Base-by-base conservation (phyloP, 2,888 invertebrate species). In the Thecocarcelia acutangulata region DNA sequence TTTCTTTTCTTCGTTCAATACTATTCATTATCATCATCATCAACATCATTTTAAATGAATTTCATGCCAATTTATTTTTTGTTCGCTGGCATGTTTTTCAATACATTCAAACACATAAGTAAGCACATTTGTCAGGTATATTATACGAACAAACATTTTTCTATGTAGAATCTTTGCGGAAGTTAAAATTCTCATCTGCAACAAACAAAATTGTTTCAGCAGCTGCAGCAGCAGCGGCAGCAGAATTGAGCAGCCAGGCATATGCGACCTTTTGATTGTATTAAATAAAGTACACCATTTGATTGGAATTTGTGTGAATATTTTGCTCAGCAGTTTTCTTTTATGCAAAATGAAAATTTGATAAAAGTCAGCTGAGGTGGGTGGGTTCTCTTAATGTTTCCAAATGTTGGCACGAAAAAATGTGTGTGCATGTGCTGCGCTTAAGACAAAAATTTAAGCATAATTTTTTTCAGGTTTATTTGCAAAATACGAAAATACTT, bases 21-120 rank as follows among this genome's bases (percentile, higher is more conserved):
- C 17, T 66, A 33, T 46, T 59, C 76, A 61, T 44, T 56, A 56
- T 44, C 50, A 61, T 44, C 64, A 56, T 44, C 50, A 59, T 59
- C 74, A 76, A 64, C 73, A 78, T 75, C 74, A 70, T 70, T 75
- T 82, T 82, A 74, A 82, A 78, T 46, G 70, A 78, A 82, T 74
- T 81, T 82, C 70, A 82, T 74, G 82, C 64, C 74, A 82, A 82
- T 78, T 82, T 82, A 75, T 75, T 82, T 59, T 73, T 50, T 17
- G 17, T 54, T 54, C 33, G 40, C 59, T 66, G 74, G 15, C 46
- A 56, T 58, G 46, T 33, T 69, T 50, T 48, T 28, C 40, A 37
- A 21, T 8, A 1, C 28, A 24, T 33, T 33, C 33, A 52, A 9
- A 12, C 2, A 42, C 52, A 52, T 13, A 42, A 12, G 13, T 17